A percentile compares a stretch with the other conserved stretches of the same genome.
phyloP scores from a whole-genome alignment of 92 coral and sea anemone genomes.

The Parazoanthus darwini region DNA sequence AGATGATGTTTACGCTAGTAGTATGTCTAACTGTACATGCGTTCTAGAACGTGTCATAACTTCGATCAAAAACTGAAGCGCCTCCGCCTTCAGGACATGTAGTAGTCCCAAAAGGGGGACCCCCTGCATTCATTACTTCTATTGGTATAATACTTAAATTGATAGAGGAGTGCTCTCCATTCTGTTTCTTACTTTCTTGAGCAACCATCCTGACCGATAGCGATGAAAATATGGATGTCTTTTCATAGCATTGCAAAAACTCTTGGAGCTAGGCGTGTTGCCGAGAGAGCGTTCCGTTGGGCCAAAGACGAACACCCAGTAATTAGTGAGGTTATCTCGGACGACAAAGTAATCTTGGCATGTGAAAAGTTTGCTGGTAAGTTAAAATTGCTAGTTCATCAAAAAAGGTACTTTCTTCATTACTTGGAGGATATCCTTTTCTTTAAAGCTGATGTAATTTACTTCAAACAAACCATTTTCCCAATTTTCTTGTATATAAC shows the following conservation, averaged over 20 bases:
- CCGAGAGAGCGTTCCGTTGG: conserved; percentile 85
- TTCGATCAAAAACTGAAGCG: too few relatives aligned
- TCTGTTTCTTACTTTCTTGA: too few relatives aligned
- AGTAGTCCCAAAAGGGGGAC: too few relatives aligned
- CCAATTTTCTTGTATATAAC: background rate
- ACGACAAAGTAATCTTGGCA: conserved; percentile 76
- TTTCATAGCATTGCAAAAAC: conserved; percentile 77
- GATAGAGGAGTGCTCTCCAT: too few relatives aligned
- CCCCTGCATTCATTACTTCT: background rate
- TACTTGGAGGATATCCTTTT: background rate
- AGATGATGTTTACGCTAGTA: background rate
- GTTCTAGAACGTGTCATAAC: background rate
- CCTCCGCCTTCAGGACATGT: too few relatives aligned
- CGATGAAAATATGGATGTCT: background rate
- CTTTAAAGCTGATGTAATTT: background rate
- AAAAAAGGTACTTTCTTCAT: too few relatives aligned
- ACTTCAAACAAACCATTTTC: too few relatives aligned
- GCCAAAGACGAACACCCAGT: conserved; percentile 71
- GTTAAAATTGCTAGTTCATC: background rate
- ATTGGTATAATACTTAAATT: background rate
- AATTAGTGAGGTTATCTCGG: conserved; percentile 72
- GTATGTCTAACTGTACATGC: background rate
- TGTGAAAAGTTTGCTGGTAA: conserved; percentile 91
- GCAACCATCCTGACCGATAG: too few relatives aligned
- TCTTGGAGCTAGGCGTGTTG: conserved; percentile 88